phyloP scores from a whole-genome alignment of 2,797 vertebrate genomes.

The Hypotaenidia philippensis region DNA sequence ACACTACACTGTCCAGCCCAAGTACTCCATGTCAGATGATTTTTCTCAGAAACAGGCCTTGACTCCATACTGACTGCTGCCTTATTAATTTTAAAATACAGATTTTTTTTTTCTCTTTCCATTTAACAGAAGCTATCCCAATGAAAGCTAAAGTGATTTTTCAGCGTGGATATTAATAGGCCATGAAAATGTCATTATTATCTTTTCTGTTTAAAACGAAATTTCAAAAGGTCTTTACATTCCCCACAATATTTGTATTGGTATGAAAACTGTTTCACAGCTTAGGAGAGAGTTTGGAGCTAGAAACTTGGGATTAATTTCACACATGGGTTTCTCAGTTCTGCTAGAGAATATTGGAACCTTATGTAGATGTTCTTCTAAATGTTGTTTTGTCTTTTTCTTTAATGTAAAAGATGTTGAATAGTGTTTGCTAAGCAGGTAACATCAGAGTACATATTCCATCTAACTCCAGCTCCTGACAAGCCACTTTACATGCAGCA shows the following conservation, averaged over 20 bases:
- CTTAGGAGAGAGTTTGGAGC: not conserved
- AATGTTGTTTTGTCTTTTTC: not conserved
- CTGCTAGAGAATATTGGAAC: not conserved
- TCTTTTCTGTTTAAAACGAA: not conserved
- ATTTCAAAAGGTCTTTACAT: not conserved
- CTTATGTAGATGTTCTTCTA: not conserved
- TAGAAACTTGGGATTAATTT: conserved; percentile 1
- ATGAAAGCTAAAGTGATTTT: not conserved
- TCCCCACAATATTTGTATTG: not conserved
- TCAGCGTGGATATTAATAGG: not conserved
- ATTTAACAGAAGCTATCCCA: not conserved
- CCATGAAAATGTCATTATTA: not conserved
- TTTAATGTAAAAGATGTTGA: not conserved
- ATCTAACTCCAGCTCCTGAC: not conserved
- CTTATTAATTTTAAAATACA: not conserved
- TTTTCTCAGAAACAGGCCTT: conserved; percentile 18
- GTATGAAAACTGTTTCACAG: not conserved
- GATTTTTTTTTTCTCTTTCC: not conserved
- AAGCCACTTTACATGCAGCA: not conserved
- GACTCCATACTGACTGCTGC: not conserved
- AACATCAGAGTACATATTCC: not conserved
- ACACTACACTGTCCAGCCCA: not conserved
- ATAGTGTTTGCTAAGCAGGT: not conserved
- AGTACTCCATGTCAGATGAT: not conserved
- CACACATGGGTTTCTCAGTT: not conserved